These are phyloP conservation scores for Tigriopus japonicus DNA, from an alignment of 1,140 invertebrate genomes.

Conservation along the genomic window DNA sequence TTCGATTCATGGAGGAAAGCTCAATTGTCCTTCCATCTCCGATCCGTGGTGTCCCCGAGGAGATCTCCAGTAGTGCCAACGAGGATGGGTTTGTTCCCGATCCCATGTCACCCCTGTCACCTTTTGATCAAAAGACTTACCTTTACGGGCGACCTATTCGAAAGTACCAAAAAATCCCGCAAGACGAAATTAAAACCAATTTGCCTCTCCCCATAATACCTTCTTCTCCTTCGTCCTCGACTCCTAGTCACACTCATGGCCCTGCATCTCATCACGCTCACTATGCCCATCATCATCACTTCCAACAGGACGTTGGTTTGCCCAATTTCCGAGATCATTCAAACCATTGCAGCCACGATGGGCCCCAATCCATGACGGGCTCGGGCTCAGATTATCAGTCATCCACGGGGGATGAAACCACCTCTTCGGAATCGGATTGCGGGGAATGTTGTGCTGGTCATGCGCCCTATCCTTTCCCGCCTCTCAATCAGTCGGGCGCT, in stretches of 20 bases:
- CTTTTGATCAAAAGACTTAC: conserved; percentile 1
- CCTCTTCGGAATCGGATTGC: not conserved
- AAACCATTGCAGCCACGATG: not conserved
- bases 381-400: not conserved
- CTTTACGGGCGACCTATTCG: not conserved
- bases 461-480: not conserved
- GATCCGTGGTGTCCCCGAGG: conserved; percentile 25
- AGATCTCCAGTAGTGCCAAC: conserved; percentile 1
- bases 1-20: conserved; percentile 74
- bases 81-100: not conserved
- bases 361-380: not conserved
- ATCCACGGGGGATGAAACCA: not conserved
- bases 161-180: not conserved
- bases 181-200: not conserved
- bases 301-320: not conserved
- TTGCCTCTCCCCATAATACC: not conserved
- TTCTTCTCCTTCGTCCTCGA: not conserved
- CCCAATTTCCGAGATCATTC: not conserved
- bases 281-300: not conserved
- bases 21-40: conserved; percentile 57
- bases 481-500: not conserved
- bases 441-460: not conserved
- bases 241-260: not conserved
- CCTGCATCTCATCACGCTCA: not conserved
- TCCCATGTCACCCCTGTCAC: not conserved